Conservation (phyloP, 2,113 vertebrate genomes). For the Zosterops japonicus region DNA sequence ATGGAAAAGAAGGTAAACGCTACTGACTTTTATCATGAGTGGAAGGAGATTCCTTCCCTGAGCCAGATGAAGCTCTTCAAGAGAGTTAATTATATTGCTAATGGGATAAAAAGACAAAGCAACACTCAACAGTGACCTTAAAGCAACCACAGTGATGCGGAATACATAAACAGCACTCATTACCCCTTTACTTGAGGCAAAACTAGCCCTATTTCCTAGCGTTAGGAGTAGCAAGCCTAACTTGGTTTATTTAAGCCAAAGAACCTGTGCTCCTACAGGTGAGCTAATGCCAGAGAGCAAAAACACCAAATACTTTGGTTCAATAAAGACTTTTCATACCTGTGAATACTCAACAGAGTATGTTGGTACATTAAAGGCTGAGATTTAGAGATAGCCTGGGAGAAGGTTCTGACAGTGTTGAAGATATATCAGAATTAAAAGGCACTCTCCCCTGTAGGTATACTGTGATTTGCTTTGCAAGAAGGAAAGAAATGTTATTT, state of each 20-base stretch:
- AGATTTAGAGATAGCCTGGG: neutral
- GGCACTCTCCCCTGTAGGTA: neutral
- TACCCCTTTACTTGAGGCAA: rapidly evolving
- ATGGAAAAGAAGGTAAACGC: neutral
- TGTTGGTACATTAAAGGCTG: neutral
- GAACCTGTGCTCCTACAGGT: neutral
- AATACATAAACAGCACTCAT: neutral
- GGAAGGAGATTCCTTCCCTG: neutral
- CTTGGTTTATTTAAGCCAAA: neutral
- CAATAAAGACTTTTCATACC: rapidly evolving
- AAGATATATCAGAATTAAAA: neutral
- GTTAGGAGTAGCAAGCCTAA: neutral
- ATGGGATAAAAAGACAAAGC: neutral
- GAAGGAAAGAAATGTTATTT: rapidly evolving
- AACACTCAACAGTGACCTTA: neutral
- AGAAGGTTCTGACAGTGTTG: neutral
- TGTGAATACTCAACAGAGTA: neutral
- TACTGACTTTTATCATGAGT: neutral
- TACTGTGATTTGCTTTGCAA: neutral
- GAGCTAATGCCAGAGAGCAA: neutral
- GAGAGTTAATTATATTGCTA: neutral
- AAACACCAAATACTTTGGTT: neutral
- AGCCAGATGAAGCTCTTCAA: neutral
- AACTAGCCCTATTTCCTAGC: neutral
- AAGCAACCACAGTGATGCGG: neutral